Evolutionary conservation across 1,140 invertebrate genomes (phyloP), one percentile per base, ranked within the genome.

Genomic region (Neodiprion pinetum): DNA sequence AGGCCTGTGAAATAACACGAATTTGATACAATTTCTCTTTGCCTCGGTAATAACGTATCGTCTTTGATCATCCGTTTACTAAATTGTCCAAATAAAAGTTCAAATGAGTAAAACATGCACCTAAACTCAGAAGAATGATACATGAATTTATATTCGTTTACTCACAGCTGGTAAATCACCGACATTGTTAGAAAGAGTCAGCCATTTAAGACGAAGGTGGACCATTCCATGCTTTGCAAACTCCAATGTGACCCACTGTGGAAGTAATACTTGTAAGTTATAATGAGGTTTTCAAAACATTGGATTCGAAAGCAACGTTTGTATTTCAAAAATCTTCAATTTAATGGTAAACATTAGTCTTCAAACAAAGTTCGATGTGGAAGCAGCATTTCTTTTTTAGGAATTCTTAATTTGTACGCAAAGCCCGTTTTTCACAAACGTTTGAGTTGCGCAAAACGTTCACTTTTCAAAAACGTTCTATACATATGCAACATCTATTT

Each of bases 181-280:
- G 17, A 92, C 85, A 85, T 95, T 91, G 48, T 92, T 90, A 17
- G 93, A 93, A 49, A 98, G 89, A 74, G 92, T 92, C 71, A 98
- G 91, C 97, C 97, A 99, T 5, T 93, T 93, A 28, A 98, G 88
- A 74, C 95, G 92, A 48, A 99, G 81, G 86, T 98, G 96, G 1
- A 99, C 91, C 90, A 96, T 93, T 50, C 98, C 98, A 83, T 96
- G 96, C 88, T 97, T 97, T 5, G 96, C 96, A 88, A 97, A 94
- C 86, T 98, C 96, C 75, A 99, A 89, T 0, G 96, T 95, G 71
- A 98, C 90, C 97, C 97, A 98, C 96, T 98, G 81, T 5, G 88
- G 89, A 80, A 78, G 80, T 4, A 2, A 12, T 12, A 61, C n/a
- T 61, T 61, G 2, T 4, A 61, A 12, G 73, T 70, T 73, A 72